These are phyloP conservation scores for Tachina grossa DNA, from an alignment of 2,888 invertebrate genomes.

Conservation along the genomic window DNA sequence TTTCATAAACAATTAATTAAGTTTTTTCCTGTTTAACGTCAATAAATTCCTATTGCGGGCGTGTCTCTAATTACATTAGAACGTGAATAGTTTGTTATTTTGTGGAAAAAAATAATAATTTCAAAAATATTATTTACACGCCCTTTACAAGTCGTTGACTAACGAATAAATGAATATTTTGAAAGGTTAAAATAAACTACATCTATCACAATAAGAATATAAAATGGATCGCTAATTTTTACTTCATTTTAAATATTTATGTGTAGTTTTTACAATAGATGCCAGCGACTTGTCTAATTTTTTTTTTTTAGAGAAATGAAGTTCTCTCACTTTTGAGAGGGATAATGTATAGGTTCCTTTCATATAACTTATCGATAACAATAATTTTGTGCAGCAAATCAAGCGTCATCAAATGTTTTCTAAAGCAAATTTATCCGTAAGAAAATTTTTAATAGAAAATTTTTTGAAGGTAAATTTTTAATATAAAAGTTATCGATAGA, in stretches of 20 bases:
- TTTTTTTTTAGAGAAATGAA: too few species aligned
- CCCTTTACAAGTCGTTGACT: conserved; percentile 59
- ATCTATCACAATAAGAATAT: not conserved
- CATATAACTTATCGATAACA: too few species aligned
- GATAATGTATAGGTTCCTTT: too few species aligned
- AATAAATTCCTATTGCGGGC: not conserved
- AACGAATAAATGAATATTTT: conserved; percentile 4
- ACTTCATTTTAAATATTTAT: too few species aligned
- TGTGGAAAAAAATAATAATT: not conserved
- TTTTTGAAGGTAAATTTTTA: not conserved
- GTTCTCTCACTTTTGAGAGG: too few species aligned
- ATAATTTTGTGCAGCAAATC: too few species aligned
- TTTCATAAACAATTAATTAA: not conserved
- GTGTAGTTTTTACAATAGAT: too few species aligned
- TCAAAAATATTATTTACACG: conserved; percentile 32
- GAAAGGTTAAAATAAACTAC: not conserved
- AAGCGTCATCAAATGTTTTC: too few species aligned
- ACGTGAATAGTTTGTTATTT: not conserved
- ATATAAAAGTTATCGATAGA: not conserved
- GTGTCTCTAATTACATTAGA: conserved; percentile 12
- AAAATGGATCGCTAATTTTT: too few species aligned
- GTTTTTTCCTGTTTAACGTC: not conserved
- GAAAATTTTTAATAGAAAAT: not conserved
- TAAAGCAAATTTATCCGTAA: too few species aligned
- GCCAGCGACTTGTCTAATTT: too few species aligned